Evolutionary conservation across 1,140 invertebrate species (phyloP), one percentile per base, ranked within the genome.

Genomic region (Alviniconcha marisindica): DNA sequence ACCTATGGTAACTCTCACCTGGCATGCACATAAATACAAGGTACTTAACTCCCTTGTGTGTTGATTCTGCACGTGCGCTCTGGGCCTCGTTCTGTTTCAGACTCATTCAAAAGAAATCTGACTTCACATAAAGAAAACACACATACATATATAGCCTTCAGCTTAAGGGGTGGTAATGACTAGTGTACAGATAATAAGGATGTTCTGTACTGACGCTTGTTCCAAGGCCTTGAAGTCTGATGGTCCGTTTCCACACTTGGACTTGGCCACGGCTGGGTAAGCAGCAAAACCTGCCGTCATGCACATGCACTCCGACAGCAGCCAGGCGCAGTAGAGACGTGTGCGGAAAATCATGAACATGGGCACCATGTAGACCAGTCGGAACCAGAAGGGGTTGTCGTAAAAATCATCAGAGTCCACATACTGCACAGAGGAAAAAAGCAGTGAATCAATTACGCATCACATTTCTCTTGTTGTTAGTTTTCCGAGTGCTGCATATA

Each of bases 251-350:
- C 98, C 98, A 86, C 96, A 94, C 87, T 95, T 95, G 24, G 96
- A 95, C 78, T 95, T 94, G 1, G 95, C 94, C 24, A 94, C 93
- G 0, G 93, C 94, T 0, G 98, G 98, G 94, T 99, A 99, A 4
- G 96, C 97, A 14, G 98, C 98, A 4, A 99, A 93, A 0, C 97
- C 97, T 31, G 96, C 96, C 91, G 96, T 96, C 28, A 97, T 97
- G 91, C 97, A 98, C n/a, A 97, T 96, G 92, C 96, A 97, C 92
- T 99, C 98, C 0, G 97, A 96, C 28, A 99, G 91, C 2, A 96
- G 95, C 94, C 99, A 96, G 0, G 97, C 98, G 36, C 96, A 95
- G 90, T 98, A 99, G 76, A 99, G 96, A 81, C 98, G 94, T 92
- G 97, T 96, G 12, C 97, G 95, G 92, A 99, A 98, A 76, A 95